Evolutionary conservation across 30 jellyfish, hydroid and myxozoan species (phyloP).

Genomic region (Rhopilema esculentum): DNA sequence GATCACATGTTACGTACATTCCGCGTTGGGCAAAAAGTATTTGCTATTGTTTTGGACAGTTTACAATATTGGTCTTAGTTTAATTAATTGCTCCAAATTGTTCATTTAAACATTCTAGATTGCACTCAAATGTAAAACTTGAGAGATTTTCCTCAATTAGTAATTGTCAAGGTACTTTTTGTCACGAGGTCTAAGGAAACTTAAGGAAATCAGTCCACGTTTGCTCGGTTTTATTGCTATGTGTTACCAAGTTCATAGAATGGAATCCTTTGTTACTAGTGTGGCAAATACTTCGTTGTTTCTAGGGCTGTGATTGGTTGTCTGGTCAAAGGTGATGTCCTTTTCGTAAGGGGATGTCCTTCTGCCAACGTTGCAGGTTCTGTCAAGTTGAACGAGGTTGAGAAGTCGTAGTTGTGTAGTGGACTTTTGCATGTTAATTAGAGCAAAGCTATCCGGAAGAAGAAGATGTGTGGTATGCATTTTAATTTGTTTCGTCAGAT

Average conservation of each 20-base stretch:
- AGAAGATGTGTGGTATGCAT: slow-evolving; percentile 59
- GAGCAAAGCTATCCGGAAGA: no score
- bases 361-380: slow-evolving; percentile 67
- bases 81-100: neutral
- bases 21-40: no score
- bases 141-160: neutral
- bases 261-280: neutral
- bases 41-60: neutral
- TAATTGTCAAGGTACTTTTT: neutral
- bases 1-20: no score
- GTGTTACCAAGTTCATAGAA: neutral
- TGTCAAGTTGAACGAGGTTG: neutral
- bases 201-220: neutral
- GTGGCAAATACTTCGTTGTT: neutral
- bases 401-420: neutral
- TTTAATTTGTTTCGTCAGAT: neutral
- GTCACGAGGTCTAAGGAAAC: neutral
- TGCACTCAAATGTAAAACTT: neutral
- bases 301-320: slow-evolving; percentile 27
- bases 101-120: neutral
- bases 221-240: neutral
- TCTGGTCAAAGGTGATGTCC: slow-evolving; percentile 1
- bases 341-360: slow-evolving; percentile 30
- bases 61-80: neutral
- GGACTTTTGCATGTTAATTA: no score